Evolutionary conservation across 2,113 vertebrate species (phyloP).

Genomic region (Gasterosteus aculeatus): DNA sequence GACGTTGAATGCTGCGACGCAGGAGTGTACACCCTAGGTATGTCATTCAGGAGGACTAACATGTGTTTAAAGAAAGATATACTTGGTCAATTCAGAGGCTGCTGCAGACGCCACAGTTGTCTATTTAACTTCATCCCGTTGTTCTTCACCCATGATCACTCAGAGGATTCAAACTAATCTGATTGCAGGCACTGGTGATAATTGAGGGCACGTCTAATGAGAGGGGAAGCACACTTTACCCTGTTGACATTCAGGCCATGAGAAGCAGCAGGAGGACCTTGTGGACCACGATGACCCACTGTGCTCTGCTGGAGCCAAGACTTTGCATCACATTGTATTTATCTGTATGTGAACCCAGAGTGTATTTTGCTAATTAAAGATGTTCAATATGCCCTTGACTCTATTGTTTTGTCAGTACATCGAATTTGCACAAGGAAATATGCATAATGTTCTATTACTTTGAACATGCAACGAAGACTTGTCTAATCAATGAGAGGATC

Average conservation of each 20-base stretch:
- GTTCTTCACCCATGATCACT: not conserved
- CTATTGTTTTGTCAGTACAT: not conserved
- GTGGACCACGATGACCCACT: not conserved
- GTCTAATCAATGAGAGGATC: not conserved
- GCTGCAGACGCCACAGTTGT: constrained; percentile 18
- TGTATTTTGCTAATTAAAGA: not conserved
- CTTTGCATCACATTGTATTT: not conserved
- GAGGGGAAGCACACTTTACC: constrained; percentile 9
- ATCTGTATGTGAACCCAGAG: constrained; percentile 10
- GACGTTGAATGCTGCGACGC: not conserved
- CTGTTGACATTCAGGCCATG: constrained; percentile 4
- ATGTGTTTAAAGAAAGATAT: not conserved
- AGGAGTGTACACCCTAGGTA: not conserved
- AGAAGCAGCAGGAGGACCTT: constrained; percentile 1
- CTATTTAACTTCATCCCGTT: not conserved
- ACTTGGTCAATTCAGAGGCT: not conserved
- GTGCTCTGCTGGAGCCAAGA: not conserved
- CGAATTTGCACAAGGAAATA: not conserved
- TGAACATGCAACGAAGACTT: not conserved
- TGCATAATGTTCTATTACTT: not conserved
- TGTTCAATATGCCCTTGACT: not conserved
- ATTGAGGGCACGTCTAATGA: constrained; percentile 30
- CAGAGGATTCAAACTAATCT: not conserved
- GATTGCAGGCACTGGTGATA: constrained; percentile 27
- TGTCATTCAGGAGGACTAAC: not conserved